These are phyloP conservation scores for Triplophysa bombifrons DNA, from an alignment of 2,797 vertebrate species.

Conservation along the genomic window DNA sequence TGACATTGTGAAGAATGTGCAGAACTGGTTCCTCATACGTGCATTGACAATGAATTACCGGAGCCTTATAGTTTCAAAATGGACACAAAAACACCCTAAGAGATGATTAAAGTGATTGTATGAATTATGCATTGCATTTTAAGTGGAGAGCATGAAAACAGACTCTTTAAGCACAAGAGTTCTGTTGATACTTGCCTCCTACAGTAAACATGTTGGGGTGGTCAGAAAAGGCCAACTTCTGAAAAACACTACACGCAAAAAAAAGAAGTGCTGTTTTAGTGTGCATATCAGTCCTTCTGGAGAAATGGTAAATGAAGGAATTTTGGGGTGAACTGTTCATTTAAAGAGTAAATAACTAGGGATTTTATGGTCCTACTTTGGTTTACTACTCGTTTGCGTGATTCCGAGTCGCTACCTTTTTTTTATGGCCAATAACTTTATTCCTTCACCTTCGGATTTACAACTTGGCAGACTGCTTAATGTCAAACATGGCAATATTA, in stretches of 20 bases:
- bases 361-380: too few relatives aligned
- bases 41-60: background rate
- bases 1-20: background rate
- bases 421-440: too few relatives aligned
- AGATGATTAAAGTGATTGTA: background rate
- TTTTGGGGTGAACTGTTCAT: background rate
- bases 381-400: too few relatives aligned
- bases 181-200: constrained; percentile 46
- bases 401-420: too few relatives aligned
- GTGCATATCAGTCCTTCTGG: background rate
- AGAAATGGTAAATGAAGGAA: background rate
- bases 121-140: background rate
- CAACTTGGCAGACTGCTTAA: too few relatives aligned
- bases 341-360: too few relatives aligned
- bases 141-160: constrained; percentile 43
- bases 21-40: background rate
- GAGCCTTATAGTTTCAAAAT: background rate
- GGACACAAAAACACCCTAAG: background rate
- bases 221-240: constrained; percentile 27
- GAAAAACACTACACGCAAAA: too few relatives aligned
- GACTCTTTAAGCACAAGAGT: constrained; percentile 40
- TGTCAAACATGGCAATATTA: too few relatives aligned
- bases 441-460: too few relatives aligned
- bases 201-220: constrained; percentile 28
- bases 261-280: too few relatives aligned